Evolutionary conservation across 2,113 vertebrate species (phyloP), one percentile per base, ranked within the genome.

Genomic region (Calonectris borealis): DNA sequence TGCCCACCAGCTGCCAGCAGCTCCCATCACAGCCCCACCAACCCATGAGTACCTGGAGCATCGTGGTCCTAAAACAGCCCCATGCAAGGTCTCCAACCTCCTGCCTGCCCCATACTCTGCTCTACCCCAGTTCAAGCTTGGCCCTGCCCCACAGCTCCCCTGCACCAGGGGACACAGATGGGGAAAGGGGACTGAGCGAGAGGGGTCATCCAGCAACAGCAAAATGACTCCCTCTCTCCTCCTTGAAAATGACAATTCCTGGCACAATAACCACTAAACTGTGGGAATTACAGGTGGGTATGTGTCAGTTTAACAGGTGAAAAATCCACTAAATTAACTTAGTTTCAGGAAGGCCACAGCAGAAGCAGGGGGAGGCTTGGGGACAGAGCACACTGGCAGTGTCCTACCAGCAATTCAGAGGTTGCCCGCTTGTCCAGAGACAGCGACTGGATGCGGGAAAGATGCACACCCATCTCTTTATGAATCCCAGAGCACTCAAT

Each of bases 401-500:
- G 26, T 57, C 96, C 97, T 95, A 98, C 98, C 96, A 98, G 88
- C 65, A 98, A 95, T 75, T 98, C 98, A 3, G 98, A 98, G 72
- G 97, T 98, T 49, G 97, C 96, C 79, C 98, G 94, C 62, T 98
- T 98, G 94, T 98, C 98, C 84, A 98, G 92, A 64, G 97, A 97
- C 62, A 98, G 96, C 0, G 94, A 98, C 90, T 98, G 97, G 75
- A 98, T 97, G 16, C 96, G 93, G 38, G 97, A 98, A 42, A 96
- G 94, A 55, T 98, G 98, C 29, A 98, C 97, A 21, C 97, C 98
- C 97, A 98, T 96, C 73, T 98, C 97, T 61, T 98, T 92, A 94
- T 98, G 98, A 91, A 98, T 98, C n/a, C 98, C 97, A 51, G 98
- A 98, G 96, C 98, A 98, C 93, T 98, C 96, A 3, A 98, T 98